Evolutionary conservation across 2,888 invertebrate species (phyloP).

Genomic region (Timema podura): DNA sequence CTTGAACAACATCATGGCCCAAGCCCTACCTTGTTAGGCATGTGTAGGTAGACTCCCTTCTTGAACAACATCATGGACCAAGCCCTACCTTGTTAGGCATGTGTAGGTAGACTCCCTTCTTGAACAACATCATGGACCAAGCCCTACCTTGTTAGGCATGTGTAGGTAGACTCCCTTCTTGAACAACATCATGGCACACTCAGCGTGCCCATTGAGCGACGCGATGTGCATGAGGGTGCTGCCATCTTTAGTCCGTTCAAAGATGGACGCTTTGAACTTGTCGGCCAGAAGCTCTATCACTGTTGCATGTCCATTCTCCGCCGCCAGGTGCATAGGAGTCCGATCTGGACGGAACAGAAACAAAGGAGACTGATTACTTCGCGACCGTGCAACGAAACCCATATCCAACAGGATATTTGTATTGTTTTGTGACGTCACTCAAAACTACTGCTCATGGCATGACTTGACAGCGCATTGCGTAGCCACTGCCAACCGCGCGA

Average conservation of each 20-base stretch:
- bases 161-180: slow-evolving; percentile 98
- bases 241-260: slow-evolving; percentile 95
- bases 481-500: no score
- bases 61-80: slow-evolving; percentile 84
- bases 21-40: slow-evolving; percentile 88
- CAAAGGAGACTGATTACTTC: no score
- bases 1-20: no score
- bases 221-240: slow-evolving; percentile 99
- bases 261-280: slow-evolving; percentile 95
- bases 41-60: slow-evolving; percentile 96
- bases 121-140: slow-evolving; percentile 68
- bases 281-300: slow-evolving; percentile 95
- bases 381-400: no score
- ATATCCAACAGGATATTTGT: no score
- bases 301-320: slow-evolving; percentile 93
- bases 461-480: no score
- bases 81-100: slow-evolving; percentile 93
- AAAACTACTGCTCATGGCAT: no score
- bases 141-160: slow-evolving; percentile 91
- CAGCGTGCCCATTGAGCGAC: slow-evolving; percentile 93
- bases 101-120: slow-evolving; percentile 96
- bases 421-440: no score
- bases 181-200: slow-evolving; percentile 96
- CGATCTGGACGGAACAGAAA: slow-evolving; percentile 59
- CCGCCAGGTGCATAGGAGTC: slow-evolving; percentile 95